Conservation (phyloP, 2,113 vertebrate genomes). For the Prietella phreatophila region DNA sequence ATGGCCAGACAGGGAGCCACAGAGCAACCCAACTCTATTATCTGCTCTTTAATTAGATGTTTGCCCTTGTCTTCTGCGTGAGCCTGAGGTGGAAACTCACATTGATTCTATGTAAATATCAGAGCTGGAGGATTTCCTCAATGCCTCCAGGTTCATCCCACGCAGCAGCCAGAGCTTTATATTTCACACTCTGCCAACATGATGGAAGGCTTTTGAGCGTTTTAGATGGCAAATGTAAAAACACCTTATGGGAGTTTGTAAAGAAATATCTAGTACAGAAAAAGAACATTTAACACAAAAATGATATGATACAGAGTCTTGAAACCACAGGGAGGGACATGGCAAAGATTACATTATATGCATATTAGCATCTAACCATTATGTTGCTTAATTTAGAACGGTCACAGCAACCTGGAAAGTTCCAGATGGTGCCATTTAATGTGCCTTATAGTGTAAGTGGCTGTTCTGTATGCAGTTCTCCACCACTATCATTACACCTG, state of each 20-base stretch:
- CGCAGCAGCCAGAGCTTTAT: conserved; percentile 10
- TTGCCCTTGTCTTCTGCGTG: conserved; percentile 10
- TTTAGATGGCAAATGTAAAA: neutral
- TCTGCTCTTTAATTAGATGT: conserved; percentile 49
- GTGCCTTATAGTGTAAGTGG: neutral
- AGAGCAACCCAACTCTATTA: conserved; percentile 41
- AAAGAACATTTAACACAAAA: neutral
- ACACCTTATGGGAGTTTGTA: neutral
- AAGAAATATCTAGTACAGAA: neutral
- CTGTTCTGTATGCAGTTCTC: neutral
- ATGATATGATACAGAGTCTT: neutral
- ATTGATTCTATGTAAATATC: conserved; percentile 40
- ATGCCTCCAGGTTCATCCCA: neutral
- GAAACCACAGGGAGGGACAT: neutral
- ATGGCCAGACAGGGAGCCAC: conserved; percentile 13
- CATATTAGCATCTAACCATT: neutral
- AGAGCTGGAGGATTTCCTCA: conserved; percentile 28
- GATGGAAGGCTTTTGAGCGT: neutral
- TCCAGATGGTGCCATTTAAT: neutral
- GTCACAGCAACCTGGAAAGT: neutral
- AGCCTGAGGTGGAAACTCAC: conserved; percentile 20
- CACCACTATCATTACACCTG: conserved; percentile 14
- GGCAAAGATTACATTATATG: neutral
- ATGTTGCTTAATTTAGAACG: neutral
- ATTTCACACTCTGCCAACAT: conserved; percentile 7